Base-by-base conservation (phyloP, 1,140 invertebrate species). In the Augochlora pura region DNA sequence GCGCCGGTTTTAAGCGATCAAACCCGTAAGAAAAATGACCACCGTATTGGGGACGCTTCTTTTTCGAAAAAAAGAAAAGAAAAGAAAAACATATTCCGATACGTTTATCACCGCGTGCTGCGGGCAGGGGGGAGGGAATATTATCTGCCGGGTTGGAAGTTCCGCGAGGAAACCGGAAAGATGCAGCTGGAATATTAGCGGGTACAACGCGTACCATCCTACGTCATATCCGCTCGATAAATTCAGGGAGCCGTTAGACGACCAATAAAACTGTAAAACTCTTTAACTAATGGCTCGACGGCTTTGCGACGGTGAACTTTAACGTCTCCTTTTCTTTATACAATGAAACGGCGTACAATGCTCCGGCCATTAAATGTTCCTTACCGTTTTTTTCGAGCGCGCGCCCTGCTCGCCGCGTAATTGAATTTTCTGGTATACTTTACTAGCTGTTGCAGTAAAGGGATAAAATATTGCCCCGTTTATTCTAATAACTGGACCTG, bases 251-350 rank as follows among this genome's bases (percentile, higher is more conserved):
- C 85, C 73, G 83, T 86, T 86, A 83, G 83, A 76, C 75, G 79
- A 67, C 86, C 87, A 84, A 88, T 89, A 89, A 89, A 89, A 87
- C 86, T 82, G 80, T 71, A 84, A 87, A 89, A 85, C 86, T 86
- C 87, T 87, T 86, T 88, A 88, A 88, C 85, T 88, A 89, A 88
- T 88, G 86, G 87, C 73, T 23, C 54, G 70, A 57, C 70, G 76
- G 71, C 75, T 87, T 87, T 86, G 84, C 81, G 66, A 80, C 64
- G 72, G 67, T 74, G 62, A 86, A 86, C 85, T 88, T 87, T 88
- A 88, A 82, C 6, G 49, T 52, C 49, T 21, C 49, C 49, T 52
- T n/a, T 52, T 52, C 49, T 52, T 52, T 52, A 52, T 5, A 21
- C 49, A 52, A 21, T 14, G 49, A 21, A 52, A 52, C 21, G 49